Percentiles rank a stretch among this genome's conserved stretches.
Conservation (phyloP, 2,888 invertebrate genomes). For the Hirtodrosophila trivittata region DNA sequence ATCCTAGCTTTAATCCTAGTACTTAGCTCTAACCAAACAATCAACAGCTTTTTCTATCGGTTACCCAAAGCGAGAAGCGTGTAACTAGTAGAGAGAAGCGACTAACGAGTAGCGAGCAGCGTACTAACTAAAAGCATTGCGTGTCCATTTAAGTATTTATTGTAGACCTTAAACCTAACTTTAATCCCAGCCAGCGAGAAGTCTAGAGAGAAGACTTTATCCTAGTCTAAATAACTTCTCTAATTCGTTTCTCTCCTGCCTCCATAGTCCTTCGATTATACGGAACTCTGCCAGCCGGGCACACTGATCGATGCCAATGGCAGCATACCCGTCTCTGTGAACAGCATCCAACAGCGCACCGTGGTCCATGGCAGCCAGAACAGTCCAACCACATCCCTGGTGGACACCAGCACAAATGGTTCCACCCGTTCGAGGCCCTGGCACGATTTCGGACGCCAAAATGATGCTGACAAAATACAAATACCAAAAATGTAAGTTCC, state of each 20-base stretch:
- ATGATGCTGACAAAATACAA: slow-evolving; percentile 97
- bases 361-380: slow-evolving; percentile 84
- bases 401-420: slow-evolving; percentile 86
- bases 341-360: slow-evolving; percentile 85
- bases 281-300: slow-evolving; percentile 91
- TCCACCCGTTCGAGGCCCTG: slow-evolving; percentile 92
- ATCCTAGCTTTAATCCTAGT: background rate
- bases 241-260: background rate
- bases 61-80: too few relatives aligned
- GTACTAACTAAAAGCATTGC: background rate
- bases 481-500: slow-evolving; percentile 97
- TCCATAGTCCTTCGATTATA: slow-evolving; percentile 94
- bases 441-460: slow-evolving; percentile 97
- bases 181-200: too few relatives aligned
- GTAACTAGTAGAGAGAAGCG: too few relatives aligned
- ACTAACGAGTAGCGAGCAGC: too few relatives aligned
- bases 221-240: too few relatives aligned
- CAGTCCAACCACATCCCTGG: slow-evolving; percentile 85
- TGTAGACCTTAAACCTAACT: too few relatives aligned
- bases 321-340: slow-evolving; percentile 85
- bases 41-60: too few relatives aligned
- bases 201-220: too few relatives aligned
- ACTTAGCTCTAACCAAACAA: too few relatives aligned
- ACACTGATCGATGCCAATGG: slow-evolving; percentile 85
- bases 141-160: background rate